Percentiles rank a stretch among this genome's conserved stretches.
Evolutionary conservation across 2,113 vertebrate genomes (phyloP).

Genomic region (Misgurnus anguillicaudatus): DNA sequence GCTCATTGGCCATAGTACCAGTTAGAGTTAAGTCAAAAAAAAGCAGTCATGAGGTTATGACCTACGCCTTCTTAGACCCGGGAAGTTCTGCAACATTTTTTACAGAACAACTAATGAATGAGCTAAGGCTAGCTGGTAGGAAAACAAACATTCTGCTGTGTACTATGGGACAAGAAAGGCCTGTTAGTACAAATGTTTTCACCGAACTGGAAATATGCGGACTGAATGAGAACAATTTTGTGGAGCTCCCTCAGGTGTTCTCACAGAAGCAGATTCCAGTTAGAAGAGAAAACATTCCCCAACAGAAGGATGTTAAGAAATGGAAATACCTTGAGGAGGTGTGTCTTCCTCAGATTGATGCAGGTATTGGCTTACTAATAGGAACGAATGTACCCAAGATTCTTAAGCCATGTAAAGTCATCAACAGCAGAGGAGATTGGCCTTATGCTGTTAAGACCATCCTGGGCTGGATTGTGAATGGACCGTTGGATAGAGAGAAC

Average conservation of each 20-base stretch:
- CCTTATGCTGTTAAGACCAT: conserved; percentile 21
- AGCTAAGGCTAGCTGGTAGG: neutral
- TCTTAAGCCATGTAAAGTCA: conserved; percentile 22
- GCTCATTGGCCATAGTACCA: neutral
- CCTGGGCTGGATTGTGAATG: conserved; percentile 30
- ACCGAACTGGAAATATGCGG: neutral
- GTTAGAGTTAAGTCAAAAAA: neutral
- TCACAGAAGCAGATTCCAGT: conserved; percentile 8
- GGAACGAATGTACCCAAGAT: conserved; percentile 24
- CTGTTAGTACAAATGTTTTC: neutral
- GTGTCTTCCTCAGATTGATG: conserved; percentile 15
- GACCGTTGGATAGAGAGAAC: neutral
- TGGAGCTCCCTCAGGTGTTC: neutral
- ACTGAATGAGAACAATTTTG: neutral
- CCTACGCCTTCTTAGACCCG: neutral
- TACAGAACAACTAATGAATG: neutral
- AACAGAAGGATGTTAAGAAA: conserved; percentile 4
- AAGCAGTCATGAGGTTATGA: neutral
- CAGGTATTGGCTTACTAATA: conserved; percentile 21
- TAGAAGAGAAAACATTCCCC: neutral
- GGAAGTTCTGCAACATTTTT: no score
- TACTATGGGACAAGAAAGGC: neutral
- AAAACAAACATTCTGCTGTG: neutral
- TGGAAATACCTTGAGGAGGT: neutral
- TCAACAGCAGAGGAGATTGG: conserved; percentile 1